A percentile compares a stretch with the other conserved stretches of the same genome.
phyloP scores from a whole-genome alignment of 1,140 invertebrate genomes.

The Platorchestia sp. region DNA sequence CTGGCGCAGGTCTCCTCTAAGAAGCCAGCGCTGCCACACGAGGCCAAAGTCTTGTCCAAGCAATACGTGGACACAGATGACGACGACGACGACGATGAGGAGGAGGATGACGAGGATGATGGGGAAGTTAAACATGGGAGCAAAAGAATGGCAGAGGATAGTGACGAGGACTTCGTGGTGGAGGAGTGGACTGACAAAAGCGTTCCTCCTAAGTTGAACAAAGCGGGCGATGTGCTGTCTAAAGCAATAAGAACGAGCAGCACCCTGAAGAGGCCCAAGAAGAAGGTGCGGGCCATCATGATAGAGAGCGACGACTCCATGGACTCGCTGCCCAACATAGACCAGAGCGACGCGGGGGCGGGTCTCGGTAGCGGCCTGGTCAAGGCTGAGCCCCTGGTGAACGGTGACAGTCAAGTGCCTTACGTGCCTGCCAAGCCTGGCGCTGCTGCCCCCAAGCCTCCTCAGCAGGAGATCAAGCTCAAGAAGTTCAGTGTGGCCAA shows the following conservation, averaged over 20 bases:
- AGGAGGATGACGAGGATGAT: background rate
- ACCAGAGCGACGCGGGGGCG: background rate
- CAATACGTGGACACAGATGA: background rate
- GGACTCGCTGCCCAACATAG: background rate
- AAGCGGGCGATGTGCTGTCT: background rate
- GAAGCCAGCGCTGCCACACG: constrained; percentile 51
- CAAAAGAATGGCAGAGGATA: background rate
- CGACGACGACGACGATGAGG: background rate
- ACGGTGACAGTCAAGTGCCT: background rate
- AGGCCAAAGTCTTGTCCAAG: background rate
- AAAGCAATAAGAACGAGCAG: background rate
- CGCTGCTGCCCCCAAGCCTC: background rate
- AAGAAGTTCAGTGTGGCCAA: constrained; percentile 42
- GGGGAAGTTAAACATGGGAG: background rate
- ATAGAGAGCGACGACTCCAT: constrained; percentile 24
- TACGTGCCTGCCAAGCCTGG: background rate
- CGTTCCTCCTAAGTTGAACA: background rate
- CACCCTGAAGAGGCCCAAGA: background rate
- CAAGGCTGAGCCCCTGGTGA: background rate
- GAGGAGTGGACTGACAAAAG: background rate
- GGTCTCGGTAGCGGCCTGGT: background rate
- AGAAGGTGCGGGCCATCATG: constrained; percentile 4
- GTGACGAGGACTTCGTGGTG: constrained; percentile 28
- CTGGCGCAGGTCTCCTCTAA: constrained; percentile 74
- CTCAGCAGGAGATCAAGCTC: background rate